Base-by-base conservation (phyloP, 2,113 vertebrate species). In the Suricata suricatta region DNA sequence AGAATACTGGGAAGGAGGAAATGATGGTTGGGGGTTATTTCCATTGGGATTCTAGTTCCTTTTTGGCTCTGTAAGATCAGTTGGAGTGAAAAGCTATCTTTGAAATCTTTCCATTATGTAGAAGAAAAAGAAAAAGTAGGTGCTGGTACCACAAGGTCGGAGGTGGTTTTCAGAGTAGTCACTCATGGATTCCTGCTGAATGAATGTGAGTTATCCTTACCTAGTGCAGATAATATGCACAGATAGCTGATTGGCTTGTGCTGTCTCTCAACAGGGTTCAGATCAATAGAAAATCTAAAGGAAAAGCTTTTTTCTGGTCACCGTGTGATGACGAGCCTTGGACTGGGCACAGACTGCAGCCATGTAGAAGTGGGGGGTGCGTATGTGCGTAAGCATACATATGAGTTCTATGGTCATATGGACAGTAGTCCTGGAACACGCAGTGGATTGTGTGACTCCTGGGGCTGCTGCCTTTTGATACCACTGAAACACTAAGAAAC, bases 21-120 rank as follows among this genome's bases (percentile, higher is more conserved):
- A 86, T 0, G 44, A 79, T 21, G 19, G 21, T 82, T 82, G 44
- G 57, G 10, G 31, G 1, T 93, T 86, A 69, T 86, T 95, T 82
- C 35, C 41, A 33, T 3, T 63, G 41, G 12, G 27, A 80, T 72
- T 94, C 41, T 92, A 52, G n/a, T 92, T 47, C n/a, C 66, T 47
- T 96, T 95, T 60, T 64, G 68, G 23, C 7, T 89, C 92, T 83
- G n/a, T 38, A 68, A 77, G 21, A 79, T 90, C 50, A 86, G 33
- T 93, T 60, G 29, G 31, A 88, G 93, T 38, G 9, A 63, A 96
- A 71, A 93, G 57, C n/a, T 71, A 87, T 90, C 57, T 90, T 52
- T 25, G 41, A 88, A 93, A 71, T 69, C 13, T 93, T 95, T 66
- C 35, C 47, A 69, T 74, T 64, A 86, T 9, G 5, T 47, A 64